Conservation (phyloP, 2,113 vertebrate species). For the Ailuropoda melanoleuca region DNA sequence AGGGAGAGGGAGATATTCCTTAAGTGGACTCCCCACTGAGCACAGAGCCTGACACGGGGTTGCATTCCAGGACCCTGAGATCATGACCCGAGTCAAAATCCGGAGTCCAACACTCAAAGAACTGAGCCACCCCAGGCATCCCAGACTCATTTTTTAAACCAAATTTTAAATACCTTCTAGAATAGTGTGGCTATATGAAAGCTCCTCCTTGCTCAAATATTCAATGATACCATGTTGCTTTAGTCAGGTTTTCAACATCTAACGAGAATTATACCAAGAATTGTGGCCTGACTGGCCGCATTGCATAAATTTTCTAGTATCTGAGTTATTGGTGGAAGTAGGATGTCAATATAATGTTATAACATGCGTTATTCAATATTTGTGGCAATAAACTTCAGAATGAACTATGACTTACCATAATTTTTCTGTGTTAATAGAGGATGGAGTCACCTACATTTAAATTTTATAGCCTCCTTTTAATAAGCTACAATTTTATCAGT, state of each 20-base stretch:
- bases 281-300: not conserved
- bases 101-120: not conserved
- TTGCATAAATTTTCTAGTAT: constrained; percentile 15
- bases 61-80: not conserved
- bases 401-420: constrained; percentile 42
- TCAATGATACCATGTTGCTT: not conserved
- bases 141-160: not conserved
- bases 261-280: constrained; percentile 27
- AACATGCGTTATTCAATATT: constrained; percentile 52
- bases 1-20: not conserved
- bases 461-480: constrained; percentile 48
- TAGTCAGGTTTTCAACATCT: constrained; percentile 9
- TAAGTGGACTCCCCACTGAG: not conserved
- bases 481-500: constrained; percentile 29
- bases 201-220: not conserved
- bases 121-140: not conserved
- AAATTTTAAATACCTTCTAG: not conserved
- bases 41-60: not conserved
- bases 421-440: constrained; percentile 47
- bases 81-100: not conserved
- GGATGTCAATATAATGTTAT: constrained; percentile 48
- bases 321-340: not conserved
- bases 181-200: not conserved
- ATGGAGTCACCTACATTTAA: constrained; percentile 4
- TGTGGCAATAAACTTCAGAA: constrained; percentile 60